Conservation (phyloP, 2,113 vertebrate species). For the Austrofundulus limnaeus region DNA sequence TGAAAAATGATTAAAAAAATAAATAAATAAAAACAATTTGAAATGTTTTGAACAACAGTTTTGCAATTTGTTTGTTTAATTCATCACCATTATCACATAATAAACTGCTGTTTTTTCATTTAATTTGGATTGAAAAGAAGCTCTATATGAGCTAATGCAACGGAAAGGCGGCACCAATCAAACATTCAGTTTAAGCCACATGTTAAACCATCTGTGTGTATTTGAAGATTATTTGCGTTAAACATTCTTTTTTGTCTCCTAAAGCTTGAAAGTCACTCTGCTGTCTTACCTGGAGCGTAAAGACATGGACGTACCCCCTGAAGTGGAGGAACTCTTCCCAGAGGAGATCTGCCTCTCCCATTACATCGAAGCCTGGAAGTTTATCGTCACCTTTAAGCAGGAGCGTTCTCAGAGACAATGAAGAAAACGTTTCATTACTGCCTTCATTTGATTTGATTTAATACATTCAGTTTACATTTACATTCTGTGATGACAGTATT, state of each 20-base stretch:
- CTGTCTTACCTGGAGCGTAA: constrained; percentile 82
- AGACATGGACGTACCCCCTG: constrained; percentile 66
- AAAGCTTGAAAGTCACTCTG: constrained; percentile 84
- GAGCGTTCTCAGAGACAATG: constrained; percentile 67
- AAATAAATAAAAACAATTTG: too few relatives aligned
- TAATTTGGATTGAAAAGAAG: too few relatives aligned
- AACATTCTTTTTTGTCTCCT: constrained; percentile 34
- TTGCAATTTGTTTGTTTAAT: neutral
- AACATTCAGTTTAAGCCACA: too few relatives aligned
- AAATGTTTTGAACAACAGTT: neutral
- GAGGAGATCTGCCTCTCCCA: constrained; percentile 79
- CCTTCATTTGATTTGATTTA: neutral
- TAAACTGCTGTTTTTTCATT: too few relatives aligned
- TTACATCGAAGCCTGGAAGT: constrained; percentile 83
- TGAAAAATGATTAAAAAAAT: too few relatives aligned
- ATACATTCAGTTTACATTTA: constrained; percentile 37
- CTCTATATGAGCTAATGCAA: too few relatives aligned
- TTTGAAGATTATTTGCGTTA: neutral
- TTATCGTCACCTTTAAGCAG: constrained; percentile 76
- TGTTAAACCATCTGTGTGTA: neutral
- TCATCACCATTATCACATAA: too few relatives aligned
- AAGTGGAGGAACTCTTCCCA: constrained; percentile 82
- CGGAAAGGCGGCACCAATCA: neutral
- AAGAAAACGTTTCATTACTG: constrained; percentile 4
- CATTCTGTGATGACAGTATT: constrained; percentile 18